Conservation (phyloP, 92 coral and sea anemone genomes). For the Palythoa grandiflora region DNA sequence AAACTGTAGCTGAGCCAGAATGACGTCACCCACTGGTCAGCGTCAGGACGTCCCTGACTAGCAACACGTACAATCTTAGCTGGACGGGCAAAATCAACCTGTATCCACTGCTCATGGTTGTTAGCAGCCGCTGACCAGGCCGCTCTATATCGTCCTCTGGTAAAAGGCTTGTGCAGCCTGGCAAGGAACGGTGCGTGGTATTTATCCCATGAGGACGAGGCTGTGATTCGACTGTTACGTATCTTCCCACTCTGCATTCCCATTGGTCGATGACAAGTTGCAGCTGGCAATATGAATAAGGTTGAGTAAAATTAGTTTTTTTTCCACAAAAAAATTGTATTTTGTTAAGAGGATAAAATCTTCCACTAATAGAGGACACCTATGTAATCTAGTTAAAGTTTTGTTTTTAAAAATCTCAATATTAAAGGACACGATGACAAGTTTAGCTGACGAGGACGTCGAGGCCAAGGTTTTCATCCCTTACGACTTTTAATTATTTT, state of each 20-base stretch:
- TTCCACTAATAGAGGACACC: no score
- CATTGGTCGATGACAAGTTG: slow-evolving; percentile 71
- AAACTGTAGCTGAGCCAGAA: slow-evolving; percentile 44
- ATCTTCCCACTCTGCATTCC: slow-evolving; percentile 75
- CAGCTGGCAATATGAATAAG: slow-evolving; percentile 44
- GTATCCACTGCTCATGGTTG: slow-evolving; percentile 78
- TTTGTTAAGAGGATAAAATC: no score
- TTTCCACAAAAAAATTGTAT: neutral
- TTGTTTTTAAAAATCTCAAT: no score
- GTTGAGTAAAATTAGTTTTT: neutral
- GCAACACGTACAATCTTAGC: slow-evolving; percentile 39
- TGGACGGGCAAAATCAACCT: slow-evolving; percentile 60
- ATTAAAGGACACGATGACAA: no score
- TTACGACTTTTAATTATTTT: no score
- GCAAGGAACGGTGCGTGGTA: slow-evolving; percentile 64
- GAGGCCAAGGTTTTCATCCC: no score
- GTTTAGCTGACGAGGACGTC: no score
- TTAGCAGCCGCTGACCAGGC: slow-evolving; percentile 77
- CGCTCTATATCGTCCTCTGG: slow-evolving; percentile 48
- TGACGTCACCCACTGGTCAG: slow-evolving; percentile 33
- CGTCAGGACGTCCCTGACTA: slow-evolving; percentile 30
- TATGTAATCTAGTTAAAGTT: no score
- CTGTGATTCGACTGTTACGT: slow-evolving; percentile 64
- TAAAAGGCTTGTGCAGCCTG: slow-evolving; percentile 43
- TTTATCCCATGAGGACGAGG: slow-evolving; percentile 64